Evolutionary conservation across 1,140 invertebrate species (phyloP), one percentile per base, ranked within the genome.

Genomic region (Lycorma delicatula): DNA sequence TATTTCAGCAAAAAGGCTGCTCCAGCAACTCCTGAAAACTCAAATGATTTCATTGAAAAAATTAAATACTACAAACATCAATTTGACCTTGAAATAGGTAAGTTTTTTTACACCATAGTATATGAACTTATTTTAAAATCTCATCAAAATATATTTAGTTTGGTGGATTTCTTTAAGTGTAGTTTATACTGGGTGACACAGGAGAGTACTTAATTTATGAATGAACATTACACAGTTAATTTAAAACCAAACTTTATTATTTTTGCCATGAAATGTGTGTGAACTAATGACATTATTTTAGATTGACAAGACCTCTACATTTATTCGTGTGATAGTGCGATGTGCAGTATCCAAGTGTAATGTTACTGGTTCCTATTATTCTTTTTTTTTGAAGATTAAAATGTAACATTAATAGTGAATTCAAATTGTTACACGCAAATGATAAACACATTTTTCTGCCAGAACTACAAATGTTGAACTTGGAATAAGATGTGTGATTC

Each of bases 81-180:
- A 11, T 13, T 60, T 5, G 34, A 44, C 9, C 13, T 49, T 26
- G 58, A 60, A 50, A 36, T 41, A 18, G 58, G 58, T 54, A 49
- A 60, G 27, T 54, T 54, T 12, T 27, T 5, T 7, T 25, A 7
- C 11, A 25, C 7, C 7, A 25, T 50, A 7, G 7, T 50, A 6
- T 50, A 34, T n/a, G n/a, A 9, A n/a, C 7, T 34, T 47, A 22
- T 47, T 47, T 13, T 22, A 20, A 13, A 47, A 7, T 47, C 9
- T 9, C 5, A 13, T 7, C 5, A 22, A 51, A 13, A 23, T 11
- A 51, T 51, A 13, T 26, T 7, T 12, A 47, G 6, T 22, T 47
- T 47, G n/a, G 9, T 34, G 9, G 31, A 9, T n/a, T 9, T 9
- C 9, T 34, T 34, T n/a, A 34, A 34, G 9, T 9, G 31, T 9